These are phyloP conservation scores for Nycticryphes semicollaris DNA, from an alignment of 2,113 vertebrate species.

Conservation along the genomic window DNA sequence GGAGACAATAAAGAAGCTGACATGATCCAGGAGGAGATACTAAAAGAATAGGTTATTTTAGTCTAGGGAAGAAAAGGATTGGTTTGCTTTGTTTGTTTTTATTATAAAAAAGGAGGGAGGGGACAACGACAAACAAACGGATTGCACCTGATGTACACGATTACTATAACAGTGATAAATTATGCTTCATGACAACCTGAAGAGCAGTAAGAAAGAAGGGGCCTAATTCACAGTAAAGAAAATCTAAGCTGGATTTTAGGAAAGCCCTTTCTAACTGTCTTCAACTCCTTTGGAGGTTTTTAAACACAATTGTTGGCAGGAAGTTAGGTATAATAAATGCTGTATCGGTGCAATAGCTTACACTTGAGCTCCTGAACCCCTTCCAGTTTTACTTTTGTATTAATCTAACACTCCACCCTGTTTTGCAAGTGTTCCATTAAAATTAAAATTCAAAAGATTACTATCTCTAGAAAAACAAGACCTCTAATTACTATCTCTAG, in stretches of 20 bases:
- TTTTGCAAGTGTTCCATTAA: neutral
- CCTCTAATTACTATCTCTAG: neutral
- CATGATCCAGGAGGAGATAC: neutral
- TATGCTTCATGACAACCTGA: neutral
- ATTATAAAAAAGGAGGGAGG: fast-evolving
- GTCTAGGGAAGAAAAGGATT: neutral
- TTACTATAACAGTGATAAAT: neutral
- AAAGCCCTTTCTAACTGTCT: neutral
- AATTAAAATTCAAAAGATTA: neutral
- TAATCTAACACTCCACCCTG: neutral
- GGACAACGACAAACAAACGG: neutral
- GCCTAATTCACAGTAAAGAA: neutral
- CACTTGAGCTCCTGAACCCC: neutral
- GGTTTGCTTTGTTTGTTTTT: neutral
- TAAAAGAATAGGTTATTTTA: neutral
- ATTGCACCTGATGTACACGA: neutral
- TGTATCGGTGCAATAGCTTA: neutral
- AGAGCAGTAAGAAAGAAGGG: neutral
- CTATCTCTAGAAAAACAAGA: neutral
- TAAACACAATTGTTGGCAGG: neutral
- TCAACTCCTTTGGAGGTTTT: neutral
- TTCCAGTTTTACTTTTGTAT: neutral
- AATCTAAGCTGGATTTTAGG: neutral
- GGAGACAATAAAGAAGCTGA: neutral
- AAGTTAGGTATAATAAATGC: neutral